phyloP scores from a whole-genome alignment of 1,140 invertebrate genomes.

The Platyura marginata region DNA sequence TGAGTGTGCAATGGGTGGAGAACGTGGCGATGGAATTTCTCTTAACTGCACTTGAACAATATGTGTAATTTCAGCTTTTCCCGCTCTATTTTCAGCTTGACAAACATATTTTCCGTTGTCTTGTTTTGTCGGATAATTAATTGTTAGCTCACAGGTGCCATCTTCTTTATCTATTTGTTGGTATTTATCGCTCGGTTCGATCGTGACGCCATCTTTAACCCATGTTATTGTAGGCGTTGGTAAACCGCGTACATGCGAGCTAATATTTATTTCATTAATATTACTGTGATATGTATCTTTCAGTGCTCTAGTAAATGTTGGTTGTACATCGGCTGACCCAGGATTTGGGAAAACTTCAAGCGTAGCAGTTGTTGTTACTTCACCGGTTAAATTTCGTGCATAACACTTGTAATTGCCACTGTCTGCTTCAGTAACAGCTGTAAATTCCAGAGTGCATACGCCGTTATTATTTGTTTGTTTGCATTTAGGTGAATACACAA shows the following conservation, averaged over 20 bases:
- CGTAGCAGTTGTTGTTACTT: constrained; percentile 15
- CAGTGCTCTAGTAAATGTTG: constrained; percentile 23
- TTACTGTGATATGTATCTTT: constrained; percentile 43
- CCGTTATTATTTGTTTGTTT: constrained; percentile 38
- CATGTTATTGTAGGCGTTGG: constrained; percentile 53
- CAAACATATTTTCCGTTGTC: constrained; percentile 62
- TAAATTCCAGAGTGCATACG: constrained; percentile 38
- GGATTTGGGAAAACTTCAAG: constrained; percentile 18
- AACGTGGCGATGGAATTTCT: constrained; percentile 3
- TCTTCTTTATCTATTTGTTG: constrained; percentile 33
- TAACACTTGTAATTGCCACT: constrained; percentile 41
- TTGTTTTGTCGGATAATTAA: constrained; percentile 34
- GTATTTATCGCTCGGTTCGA: constrained; percentile 30
- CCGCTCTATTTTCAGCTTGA: constrained; percentile 33
- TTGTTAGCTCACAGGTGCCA: constrained; percentile 49
- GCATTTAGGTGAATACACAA: constrained; percentile 25
- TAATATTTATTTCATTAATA: constrained; percentile 54
- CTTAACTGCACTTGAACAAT: constrained; percentile 16
- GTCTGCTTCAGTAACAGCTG: constrained; percentile 33
- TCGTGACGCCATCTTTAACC: constrained; percentile 50
- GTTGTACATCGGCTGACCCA: constrained; percentile 19
- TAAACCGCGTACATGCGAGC: constrained; percentile 51
- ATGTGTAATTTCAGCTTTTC: constrained; percentile 19
- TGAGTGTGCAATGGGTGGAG: constrained; percentile 8
- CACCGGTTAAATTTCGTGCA: constrained; percentile 32